phyloP scores from a whole-genome alignment of 2,797 vertebrate genomes.

The Dryobates pubescens region DNA sequence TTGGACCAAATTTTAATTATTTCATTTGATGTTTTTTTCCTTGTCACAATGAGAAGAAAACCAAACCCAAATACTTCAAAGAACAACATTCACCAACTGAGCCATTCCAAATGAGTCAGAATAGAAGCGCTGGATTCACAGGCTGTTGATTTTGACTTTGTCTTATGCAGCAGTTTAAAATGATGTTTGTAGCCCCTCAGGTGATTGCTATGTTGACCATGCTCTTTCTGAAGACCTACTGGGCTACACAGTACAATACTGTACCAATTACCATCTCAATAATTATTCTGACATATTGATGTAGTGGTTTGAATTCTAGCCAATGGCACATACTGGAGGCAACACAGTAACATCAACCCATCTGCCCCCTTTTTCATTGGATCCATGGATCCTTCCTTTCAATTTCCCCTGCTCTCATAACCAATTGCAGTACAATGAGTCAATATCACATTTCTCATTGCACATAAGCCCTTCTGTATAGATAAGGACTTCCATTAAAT shows the following conservation, averaged over 20 bases:
- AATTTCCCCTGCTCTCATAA: neutral
- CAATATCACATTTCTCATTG: neutral
- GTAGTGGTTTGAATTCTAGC: neutral
- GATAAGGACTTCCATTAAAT: neutral
- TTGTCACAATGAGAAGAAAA: neutral
- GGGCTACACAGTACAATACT: neutral
- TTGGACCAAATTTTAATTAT: conserved; percentile 30
- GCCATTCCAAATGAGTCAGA: neutral
- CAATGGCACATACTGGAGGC: neutral
- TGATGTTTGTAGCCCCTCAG: neutral
- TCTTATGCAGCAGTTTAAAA: neutral
- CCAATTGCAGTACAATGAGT: neutral
- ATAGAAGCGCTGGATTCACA: neutral
- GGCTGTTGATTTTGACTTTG: neutral
- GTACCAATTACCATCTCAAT: neutral
- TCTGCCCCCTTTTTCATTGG: neutral
- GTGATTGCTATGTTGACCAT: neutral
- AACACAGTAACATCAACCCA: neutral
- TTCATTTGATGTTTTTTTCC: conserved; percentile 1
- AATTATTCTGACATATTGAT: neutral
- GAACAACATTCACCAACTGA: neutral
- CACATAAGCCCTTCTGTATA: neutral
- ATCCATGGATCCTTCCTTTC: neutral
- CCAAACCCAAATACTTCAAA: neutral
- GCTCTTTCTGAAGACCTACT: neutral